Evolutionary conservation across 2,888 invertebrate genomes (phyloP).

Genomic region (Saturnia japonica): DNA sequence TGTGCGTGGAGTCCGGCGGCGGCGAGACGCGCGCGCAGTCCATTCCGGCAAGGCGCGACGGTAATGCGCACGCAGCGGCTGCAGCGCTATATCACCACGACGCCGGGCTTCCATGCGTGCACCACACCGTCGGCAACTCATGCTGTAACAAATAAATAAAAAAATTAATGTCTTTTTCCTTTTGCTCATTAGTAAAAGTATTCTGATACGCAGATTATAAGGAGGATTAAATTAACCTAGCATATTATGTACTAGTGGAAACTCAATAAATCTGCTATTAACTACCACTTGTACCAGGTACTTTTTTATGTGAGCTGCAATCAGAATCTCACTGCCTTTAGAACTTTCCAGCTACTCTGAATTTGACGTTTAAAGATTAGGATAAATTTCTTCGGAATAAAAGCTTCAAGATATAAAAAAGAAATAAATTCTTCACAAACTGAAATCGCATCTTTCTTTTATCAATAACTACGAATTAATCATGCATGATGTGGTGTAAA

Average conservation of each 20-base stretch:
- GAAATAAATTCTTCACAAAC: too few relatives aligned
- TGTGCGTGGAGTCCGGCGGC: slow-evolving; percentile 65
- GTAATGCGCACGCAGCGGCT: slow-evolving; percentile 65
- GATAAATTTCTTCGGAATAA: too few relatives aligned
- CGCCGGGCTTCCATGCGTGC: slow-evolving; percentile 79
- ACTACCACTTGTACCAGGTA: not conserved
- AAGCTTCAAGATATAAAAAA: too few relatives aligned
- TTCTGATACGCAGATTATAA: not conserved
- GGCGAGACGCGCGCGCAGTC: slow-evolving; percentile 71
- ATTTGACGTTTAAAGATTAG: not conserved
- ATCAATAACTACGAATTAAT: not conserved
- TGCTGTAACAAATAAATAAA: slow-evolving; percentile 59
- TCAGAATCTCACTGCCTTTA: not conserved
- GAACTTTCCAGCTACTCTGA: not conserved
- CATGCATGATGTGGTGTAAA: too few relatives aligned
- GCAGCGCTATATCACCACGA: slow-evolving; percentile 70
- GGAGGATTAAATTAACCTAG: not conserved
- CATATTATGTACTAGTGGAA: not conserved
- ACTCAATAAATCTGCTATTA: not conserved
- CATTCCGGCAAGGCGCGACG: slow-evolving; percentile 71
- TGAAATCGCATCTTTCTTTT: not conserved
- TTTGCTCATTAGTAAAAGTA: not conserved
- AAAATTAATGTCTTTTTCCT: not conserved
- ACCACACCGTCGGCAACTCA: slow-evolving; percentile 78
- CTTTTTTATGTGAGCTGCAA: not conserved